Base-by-base conservation (phyloP, 1,140 invertebrate species). In the Zelostemma sp. region DNA sequence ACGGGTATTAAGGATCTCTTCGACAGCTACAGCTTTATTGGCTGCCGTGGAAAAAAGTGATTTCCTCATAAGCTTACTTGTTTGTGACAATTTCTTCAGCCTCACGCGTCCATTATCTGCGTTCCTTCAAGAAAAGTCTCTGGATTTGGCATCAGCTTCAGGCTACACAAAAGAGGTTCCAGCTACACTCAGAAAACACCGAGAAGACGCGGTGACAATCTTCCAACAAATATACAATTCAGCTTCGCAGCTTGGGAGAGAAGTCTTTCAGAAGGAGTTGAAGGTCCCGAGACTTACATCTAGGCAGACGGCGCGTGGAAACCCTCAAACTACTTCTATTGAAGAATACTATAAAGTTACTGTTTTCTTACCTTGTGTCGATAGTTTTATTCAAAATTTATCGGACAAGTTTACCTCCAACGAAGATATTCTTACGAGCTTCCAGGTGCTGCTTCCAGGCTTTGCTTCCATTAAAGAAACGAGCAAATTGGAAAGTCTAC, bases 21-120 rank as follows among this genome's bases (percentile, higher is more conserved):
- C 49, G 40, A 54, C 40, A 16, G 41, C 50, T 2, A 38, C 50
- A 21, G 15, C 41, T 54, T 54, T 55, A 54, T 33, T 49, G 15
- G 35, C 33, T 41, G 51, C 41, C 2, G 43, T 55, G 16, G 28
- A 63, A 21, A 55, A 56, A 31, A 62, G 49, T 48, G 31, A 21
- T 35, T 54, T 54, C 25, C 6, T 48, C 15, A 15, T 61, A 5
- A 35, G 47, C 45, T 17, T 60, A 11, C 9, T 60, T 12, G 40
- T 60, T 50, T 60, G 57, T 60, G 57, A 60, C 18, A 60, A 45
- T 43, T 18, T 60, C 11, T 51, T 60, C 11, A 60, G 57, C 19
- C 5, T 60, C n/a, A 60, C 47, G 11, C 16, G 49, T 1, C 47
- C 57, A 21, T 18, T 49, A 19, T 60, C 57, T 17, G 38, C 45